Evolutionary conservation across 2,888 invertebrate species (phyloP).

Genomic region (Sarcophaga rosellei): DNA sequence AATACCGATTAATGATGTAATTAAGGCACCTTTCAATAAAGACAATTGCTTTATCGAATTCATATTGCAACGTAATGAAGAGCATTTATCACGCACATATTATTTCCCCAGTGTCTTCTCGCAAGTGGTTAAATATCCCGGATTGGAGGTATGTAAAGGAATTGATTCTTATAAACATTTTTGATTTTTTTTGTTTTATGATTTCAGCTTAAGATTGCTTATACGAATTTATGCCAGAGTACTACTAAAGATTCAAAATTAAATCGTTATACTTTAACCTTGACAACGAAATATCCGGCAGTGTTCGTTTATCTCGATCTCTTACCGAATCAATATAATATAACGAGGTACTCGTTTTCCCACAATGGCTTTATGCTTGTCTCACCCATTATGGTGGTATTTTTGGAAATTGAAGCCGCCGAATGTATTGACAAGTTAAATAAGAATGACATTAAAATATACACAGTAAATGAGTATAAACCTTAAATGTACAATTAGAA

Average conservation of each 20-base stretch:
- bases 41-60: constrained; percentile 80
- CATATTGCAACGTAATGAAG: constrained; percentile 81
- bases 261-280: constrained; percentile 75
- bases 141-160: constrained; percentile 82
- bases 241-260: constrained; percentile 13
- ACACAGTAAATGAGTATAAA: constrained; percentile 79
- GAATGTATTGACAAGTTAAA: constrained; percentile 72
- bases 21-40: constrained; percentile 71
- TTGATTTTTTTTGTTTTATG: not conserved
- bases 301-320: constrained; percentile 79
- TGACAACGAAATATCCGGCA: constrained; percentile 77
- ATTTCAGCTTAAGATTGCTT: constrained; percentile 75
- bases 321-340: constrained; percentile 65
- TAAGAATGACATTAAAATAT: constrained; percentile 75
- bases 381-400: constrained; percentile 76
- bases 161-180: not conserved
- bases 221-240: constrained; percentile 71
- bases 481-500: not conserved
- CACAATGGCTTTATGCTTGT: constrained; percentile 80
- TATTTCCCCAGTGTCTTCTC: constrained; percentile 85
- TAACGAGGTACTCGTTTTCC: constrained; percentile 76
- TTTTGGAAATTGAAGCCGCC: constrained; percentile 74
- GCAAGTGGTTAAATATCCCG: constrained; percentile 82
- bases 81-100: constrained; percentile 85
- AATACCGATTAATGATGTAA: constrained; percentile 73